These are phyloP conservation scores for Ferdinandea cuprea DNA, from an alignment of 2,888 invertebrate genomes.

Conservation along the genomic window DNA sequence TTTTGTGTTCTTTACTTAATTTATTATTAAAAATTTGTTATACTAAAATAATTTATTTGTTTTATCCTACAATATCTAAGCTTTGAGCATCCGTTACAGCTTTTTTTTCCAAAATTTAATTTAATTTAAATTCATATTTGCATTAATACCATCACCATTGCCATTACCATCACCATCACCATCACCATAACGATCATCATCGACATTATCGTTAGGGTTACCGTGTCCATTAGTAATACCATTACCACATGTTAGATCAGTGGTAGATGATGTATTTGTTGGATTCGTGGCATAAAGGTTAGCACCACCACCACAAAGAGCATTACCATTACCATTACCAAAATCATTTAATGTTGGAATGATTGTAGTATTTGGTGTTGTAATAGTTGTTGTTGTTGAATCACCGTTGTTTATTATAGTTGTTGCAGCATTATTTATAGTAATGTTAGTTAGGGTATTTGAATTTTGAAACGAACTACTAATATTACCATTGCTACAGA, in stretches of 20 bases:
- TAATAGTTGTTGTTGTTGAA: conserved; percentile 74
- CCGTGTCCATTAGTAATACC: conserved; percentile 36
- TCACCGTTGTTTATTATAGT: conserved; percentile 75
- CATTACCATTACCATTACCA: conserved; percentile 70
- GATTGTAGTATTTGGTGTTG: conserved; percentile 69
- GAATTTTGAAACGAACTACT: conserved; percentile 77
- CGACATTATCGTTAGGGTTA: conserved; percentile 40
- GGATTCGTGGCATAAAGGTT: conserved; percentile 62
- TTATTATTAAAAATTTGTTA: conserved; percentile 75
- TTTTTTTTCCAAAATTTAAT: conserved; percentile 20
- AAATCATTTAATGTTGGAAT: conserved; percentile 74
- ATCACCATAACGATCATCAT: conserved; percentile 67
- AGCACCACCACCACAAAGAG: conserved; percentile 58
- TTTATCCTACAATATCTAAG: conserved; percentile 83
- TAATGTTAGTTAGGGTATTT: conserved; percentile 74
- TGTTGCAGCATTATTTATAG: conserved; percentile 79
- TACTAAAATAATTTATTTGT: conserved; percentile 76
- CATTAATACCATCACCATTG: conserved; percentile 45
- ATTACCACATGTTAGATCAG: conserved; percentile 31
- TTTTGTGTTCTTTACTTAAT: conserved; percentile 50
- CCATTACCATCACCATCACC: conserved; percentile 64
- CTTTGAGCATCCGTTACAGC: conserved; percentile 83
- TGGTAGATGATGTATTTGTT: conserved; percentile 55
- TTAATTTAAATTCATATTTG: conserved; percentile 70
- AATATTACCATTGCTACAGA: conserved; percentile 84